A percentile compares a stretch with the other conserved stretches of the same genome.
Conservation (phyloP, 2,113 vertebrate species). For the Cairina moschata region DNA sequence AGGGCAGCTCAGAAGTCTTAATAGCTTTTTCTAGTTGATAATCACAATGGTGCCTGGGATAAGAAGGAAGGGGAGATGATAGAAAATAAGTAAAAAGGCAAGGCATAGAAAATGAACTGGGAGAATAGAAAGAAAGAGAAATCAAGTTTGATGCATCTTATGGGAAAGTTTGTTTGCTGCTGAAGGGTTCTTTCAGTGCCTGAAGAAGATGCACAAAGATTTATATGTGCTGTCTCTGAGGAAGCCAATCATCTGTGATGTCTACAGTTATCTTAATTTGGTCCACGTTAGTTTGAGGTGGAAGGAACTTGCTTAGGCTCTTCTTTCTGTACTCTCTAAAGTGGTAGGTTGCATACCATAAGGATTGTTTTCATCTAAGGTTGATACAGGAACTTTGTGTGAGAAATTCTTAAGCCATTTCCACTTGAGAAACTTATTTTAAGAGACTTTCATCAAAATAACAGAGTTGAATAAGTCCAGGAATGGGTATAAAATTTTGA, state of each 20-base stretch:
- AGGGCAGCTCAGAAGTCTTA: not conserved
- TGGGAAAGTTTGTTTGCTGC: not conserved
- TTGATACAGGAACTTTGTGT: not conserved
- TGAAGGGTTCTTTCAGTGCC: not conserved
- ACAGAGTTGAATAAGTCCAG: not conserved
- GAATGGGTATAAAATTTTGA: not conserved
- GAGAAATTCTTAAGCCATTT: not conserved
- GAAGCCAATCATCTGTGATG: not conserved
- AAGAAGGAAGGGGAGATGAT: not conserved
- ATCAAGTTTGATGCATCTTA: not conserved
- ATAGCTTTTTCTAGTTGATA: not conserved
- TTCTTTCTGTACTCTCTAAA: not conserved
- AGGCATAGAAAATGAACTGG: not conserved
- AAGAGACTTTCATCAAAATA: not conserved
- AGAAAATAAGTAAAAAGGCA: not conserved
- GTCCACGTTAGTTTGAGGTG: not conserved
- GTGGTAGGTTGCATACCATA: not conserved
- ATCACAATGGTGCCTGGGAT: not conserved
- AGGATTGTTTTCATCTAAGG: not conserved
- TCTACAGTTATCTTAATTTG: not conserved
- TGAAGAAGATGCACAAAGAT: not conserved
- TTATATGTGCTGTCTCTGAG: not conserved
- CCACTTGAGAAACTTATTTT: not conserved
- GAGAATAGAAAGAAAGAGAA: not conserved
- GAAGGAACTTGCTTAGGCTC: not conserved